Evolutionary conservation across 1,140 invertebrate species (phyloP).

Genomic region (Andricus grossulariae): DNA sequence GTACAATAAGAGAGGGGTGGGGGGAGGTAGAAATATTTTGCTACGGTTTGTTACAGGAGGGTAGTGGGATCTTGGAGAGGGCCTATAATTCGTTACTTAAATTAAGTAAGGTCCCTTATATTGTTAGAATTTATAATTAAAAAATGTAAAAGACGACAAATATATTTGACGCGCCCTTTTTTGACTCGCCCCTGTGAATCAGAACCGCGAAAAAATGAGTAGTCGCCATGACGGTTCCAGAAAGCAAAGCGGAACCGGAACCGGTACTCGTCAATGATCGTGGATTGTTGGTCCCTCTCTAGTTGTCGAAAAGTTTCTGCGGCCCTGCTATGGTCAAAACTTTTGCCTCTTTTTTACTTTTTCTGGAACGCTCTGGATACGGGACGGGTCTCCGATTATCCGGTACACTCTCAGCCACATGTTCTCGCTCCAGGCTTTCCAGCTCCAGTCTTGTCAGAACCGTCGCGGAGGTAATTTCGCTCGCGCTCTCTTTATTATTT

Average conservation of each 20-base stretch:
- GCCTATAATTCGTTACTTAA: no score
- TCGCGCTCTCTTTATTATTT: constrained; percentile 14
- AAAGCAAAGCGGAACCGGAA: constrained; percentile 23
- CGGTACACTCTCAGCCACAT: constrained; percentile 14
- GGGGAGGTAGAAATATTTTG: no score
- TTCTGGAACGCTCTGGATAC: neutral
- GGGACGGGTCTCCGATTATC: neutral
- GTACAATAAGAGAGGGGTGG: no score
- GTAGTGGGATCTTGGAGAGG: no score
- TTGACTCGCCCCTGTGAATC: constrained; percentile 16
- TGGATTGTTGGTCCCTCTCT: neutral
- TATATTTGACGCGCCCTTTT: neutral
- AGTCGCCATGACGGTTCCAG: constrained; percentile 16
- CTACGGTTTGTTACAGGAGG: no score
- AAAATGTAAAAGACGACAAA: neutral
- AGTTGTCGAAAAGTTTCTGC: neutral
- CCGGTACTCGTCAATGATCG: neutral
- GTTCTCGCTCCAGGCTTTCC: constrained; percentile 11
- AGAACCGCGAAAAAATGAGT: constrained; percentile 19
- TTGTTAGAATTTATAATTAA: no score
- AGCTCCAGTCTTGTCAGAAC: constrained; percentile 52
- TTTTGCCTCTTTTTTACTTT: constrained; percentile 15
- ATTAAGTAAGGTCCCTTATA: no score
- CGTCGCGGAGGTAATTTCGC: constrained; percentile 42
- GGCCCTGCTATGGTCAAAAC: constrained; percentile 7